Evolutionary conservation across 2,888 invertebrate species (phyloP), one percentile per base, ranked within the genome.

Genomic region (Chymomyza fuscimana): DNA sequence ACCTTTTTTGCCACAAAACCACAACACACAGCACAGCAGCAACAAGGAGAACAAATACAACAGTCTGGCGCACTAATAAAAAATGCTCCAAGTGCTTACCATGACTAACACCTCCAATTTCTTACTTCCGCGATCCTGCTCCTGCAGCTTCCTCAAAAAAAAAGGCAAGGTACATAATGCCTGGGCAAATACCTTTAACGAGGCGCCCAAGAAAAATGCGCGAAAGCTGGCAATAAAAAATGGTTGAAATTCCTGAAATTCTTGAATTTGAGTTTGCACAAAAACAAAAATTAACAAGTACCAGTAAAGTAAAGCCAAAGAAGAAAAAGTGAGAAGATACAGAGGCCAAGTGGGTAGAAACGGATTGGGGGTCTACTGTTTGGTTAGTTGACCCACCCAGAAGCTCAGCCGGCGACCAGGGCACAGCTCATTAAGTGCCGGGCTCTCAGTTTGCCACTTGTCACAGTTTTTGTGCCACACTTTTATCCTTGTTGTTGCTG

Each of bases 151-250:
- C 46, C 25, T 58, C 46, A 36, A 65, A 60, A 71, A 68, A 63
- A 76, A 19, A 4, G 22, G 54, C 3, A 22, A 16, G 54, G 54
- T 22, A 16, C 29, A 16, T 61, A 36, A 36, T 10, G 5, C 32
- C 61, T n/a, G 54, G n/a, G 16, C 54, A 54, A 54, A 54, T 54
- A 54, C 54, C 19, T 54, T n/a, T n/a, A 54, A 54, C 54, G 19
- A 54, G 54, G 19, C 54, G 54, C 60, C 5, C n/a, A 36, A 60
- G 50, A 71, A 78, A 78, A 82, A 82, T 85, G 78, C 71, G 68
- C 67, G 80, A 86, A 88, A 83, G 87, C 86, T 83, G 83, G 83
- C 83, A 87, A 83, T 87, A 80, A 83, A 83, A 83, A 83, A 83
- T 83, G 79, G 83, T 76, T 77, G 32, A 82, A 83, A 32, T 32